Base-by-base conservation (phyloP, 1,140 invertebrate species). In the Drosophila watanabei region DNA sequence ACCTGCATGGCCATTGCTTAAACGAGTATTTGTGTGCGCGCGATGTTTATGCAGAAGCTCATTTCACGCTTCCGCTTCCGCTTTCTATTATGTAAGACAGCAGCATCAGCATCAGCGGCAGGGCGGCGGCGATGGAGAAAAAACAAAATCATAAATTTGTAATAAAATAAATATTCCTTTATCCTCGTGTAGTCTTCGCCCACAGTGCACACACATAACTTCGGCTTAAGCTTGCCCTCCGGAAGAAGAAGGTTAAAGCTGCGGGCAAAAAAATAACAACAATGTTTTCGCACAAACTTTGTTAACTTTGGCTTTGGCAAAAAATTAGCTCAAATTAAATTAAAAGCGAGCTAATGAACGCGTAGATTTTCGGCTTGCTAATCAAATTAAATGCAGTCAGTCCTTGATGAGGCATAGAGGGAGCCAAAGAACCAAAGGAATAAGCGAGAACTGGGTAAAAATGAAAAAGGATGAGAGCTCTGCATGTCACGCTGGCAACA, bases 161-260 rank as follows among this genome's bases (percentile, higher is more conserved):
- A 91, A 90, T 90, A 86, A 90, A 86, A 90, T 90, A 90, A 90
- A 90, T 90, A 86, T 90, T 82, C 81, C 80, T 70, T 90, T 89
- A 89, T 89, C 81, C 77, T 52, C 49, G 69, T 79, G 51, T 72
- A 49, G 77, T 61, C 46, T 59, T 59, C 57, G 66, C 70, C 64
- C 73, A n/a, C 76, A 60, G 65, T 60, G 75, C 64, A 78, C 58
- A 63, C 76, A 64, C 72, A 85, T 88, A 85, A 89, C 77, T 88
- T 78, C 33, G 66, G 58, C 75, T 89, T 84, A 89, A 88, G 81
- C 64, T 57, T 24, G 54, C 35, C 54, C 54, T 28, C 35, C 35
- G 35, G 51, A 14, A 28, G 49, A 52, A 48, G 75, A 70, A 59
- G 58, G 18, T 66, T 32, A 28, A 28, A 37, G 13, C 70, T 39